Evolutionary conservation across 2,113 vertebrate species (phyloP).

Genomic region (Circaetus gallicus): DNA sequence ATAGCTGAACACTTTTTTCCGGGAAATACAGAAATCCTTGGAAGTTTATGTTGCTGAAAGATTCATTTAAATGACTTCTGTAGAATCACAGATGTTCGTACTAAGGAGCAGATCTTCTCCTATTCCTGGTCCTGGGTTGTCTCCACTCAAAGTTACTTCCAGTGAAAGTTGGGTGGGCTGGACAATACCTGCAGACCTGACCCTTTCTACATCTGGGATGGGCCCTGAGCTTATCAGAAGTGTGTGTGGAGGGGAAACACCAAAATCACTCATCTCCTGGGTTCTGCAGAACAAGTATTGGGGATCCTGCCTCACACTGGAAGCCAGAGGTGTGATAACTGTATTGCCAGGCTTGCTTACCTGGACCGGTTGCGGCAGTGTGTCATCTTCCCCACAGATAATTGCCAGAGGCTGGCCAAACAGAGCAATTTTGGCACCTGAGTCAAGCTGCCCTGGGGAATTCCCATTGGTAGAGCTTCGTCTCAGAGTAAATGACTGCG

Average conservation of each 20-base stretch:
- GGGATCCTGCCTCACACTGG: not conserved
- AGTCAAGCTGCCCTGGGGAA: constrained; percentile 59
- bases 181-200: not conserved
- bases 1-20: not conserved
- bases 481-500: constrained; percentile 75
- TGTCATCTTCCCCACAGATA: constrained; percentile 75
- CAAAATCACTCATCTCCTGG: not conserved
- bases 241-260: not conserved
- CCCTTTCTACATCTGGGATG: not conserved
- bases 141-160: not conserved
- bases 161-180: not conserved
- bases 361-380: constrained; percentile 83
- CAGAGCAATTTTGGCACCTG: constrained; percentile 68
- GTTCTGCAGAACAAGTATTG: not conserved
- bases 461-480: constrained; percentile 67
- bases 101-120: not conserved
- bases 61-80: not conserved
- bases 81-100: not conserved
- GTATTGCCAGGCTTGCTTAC: constrained; percentile 58
- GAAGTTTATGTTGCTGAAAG: not conserved
- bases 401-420: constrained; percentile 84
- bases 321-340: not conserved
- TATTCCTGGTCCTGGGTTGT: not conserved
- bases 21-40: not conserved
- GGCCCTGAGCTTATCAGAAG: not conserved